Evolutionary conservation across 2,888 invertebrate genomes (phyloP).

Genomic region (Argyresthia goedartella): DNA sequence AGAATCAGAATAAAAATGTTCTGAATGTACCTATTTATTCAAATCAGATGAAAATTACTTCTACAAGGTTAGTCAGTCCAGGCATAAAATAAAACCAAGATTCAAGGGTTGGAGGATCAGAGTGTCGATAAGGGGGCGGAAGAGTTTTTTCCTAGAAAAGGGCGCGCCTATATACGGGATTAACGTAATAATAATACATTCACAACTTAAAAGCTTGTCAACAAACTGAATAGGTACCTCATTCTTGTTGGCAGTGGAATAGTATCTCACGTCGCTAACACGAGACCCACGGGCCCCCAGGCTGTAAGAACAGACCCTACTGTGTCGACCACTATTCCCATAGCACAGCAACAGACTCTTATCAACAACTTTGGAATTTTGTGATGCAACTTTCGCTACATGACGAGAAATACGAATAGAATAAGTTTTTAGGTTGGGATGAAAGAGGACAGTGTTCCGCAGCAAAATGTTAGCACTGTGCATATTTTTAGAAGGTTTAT

Average conservation of each 20-base stretch:
- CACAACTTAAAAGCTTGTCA: too few species aligned
- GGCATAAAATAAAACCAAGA: too few species aligned
- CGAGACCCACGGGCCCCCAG: constrained; percentile 17
- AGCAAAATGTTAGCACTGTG: constrained; percentile 48
- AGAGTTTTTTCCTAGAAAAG: too few species aligned
- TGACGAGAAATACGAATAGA: constrained; percentile 34
- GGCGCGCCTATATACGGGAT: too few species aligned
- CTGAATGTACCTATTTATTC: too few species aligned
- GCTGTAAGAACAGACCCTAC: constrained; percentile 29
- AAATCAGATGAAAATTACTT: too few species aligned
- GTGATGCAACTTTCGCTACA: constrained; percentile 53
- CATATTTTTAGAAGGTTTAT: constrained; percentile 32
- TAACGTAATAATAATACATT: too few species aligned
- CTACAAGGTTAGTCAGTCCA: too few species aligned
- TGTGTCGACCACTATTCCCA: constrained; percentile 15
- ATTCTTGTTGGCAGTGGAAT: constrained; percentile 41
- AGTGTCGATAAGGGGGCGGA: too few species aligned
- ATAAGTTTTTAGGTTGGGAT: constrained; percentile 37
- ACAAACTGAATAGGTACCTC: constrained; percentile 21
- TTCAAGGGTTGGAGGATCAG: too few species aligned
- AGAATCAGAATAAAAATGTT: too few species aligned
- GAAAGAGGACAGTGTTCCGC: constrained; percentile 36
- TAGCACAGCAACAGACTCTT: constrained; percentile 15
- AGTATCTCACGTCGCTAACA: constrained; percentile 28
- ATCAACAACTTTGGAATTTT: background rate